A percentile compares a stretch with the other conserved stretches of the same genome.
These are phyloP conservation scores for Cathartes aura DNA, from an alignment of 2,113 vertebrate genomes.

Conservation along the genomic window DNA sequence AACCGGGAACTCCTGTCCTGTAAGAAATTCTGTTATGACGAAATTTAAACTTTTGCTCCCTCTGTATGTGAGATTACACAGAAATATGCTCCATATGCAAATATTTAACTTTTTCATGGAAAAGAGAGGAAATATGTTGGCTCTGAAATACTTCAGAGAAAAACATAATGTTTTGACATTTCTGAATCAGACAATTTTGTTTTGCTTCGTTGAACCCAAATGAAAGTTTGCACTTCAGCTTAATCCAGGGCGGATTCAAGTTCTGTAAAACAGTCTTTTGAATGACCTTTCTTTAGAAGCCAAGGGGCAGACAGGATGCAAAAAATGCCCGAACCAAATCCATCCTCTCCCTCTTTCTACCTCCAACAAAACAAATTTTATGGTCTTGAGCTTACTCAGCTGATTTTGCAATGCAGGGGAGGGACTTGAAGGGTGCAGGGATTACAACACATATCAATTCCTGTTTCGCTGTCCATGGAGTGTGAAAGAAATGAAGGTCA, in stretches of 20 bases:
- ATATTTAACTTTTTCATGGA: slow-evolving; percentile 7
- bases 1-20: not conserved
- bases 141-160: not conserved
- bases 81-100: not conserved
- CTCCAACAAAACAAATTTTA: not conserved
- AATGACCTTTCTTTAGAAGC: not conserved
- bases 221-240: not conserved
- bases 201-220: not conserved
- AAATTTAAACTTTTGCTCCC: not conserved
- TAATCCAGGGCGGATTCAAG: not conserved
- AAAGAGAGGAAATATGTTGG: not conserved
- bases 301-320: not conserved
- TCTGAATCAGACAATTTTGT: slow-evolving; percentile 8
- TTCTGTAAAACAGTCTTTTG: not conserved
- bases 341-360: not conserved
- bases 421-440: not conserved
- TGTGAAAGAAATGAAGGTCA: not conserved
- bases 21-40: not conserved
- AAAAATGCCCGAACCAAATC: not conserved
- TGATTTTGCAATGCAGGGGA: not conserved
- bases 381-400: not conserved
- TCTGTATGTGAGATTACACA: not conserved
- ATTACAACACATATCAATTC: not conserved
- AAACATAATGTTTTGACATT: slow-evolving; percentile 6
- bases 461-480: not conserved